These are phyloP conservation scores for Pantala flavescens DNA, from an alignment of 1,140 invertebrate genomes.

Conservation along the genomic window DNA sequence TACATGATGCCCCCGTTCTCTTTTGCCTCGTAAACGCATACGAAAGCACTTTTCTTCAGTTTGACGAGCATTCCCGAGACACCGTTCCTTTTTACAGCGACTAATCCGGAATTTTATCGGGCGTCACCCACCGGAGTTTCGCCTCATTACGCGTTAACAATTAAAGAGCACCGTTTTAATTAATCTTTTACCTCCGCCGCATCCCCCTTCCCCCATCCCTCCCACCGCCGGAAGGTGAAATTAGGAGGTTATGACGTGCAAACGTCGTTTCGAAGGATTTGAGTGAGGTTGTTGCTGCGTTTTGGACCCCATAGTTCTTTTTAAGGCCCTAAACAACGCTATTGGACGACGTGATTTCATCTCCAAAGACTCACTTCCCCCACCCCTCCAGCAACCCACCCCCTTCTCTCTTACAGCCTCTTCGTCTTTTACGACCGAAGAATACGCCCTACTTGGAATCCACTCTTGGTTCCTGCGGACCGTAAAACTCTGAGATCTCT, in stretches of 20 bases:
- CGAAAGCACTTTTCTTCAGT: too few species aligned
- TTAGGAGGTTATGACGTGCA: not conserved
- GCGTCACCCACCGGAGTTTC: not conserved
- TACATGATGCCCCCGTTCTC: too few species aligned
- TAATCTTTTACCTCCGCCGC: not conserved
- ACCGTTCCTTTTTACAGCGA: too few species aligned
- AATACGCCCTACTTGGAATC: slow-evolving; percentile 8
- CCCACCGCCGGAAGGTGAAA: not conserved
- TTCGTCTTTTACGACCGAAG: slow-evolving; percentile 2
- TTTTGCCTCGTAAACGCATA: too few species aligned
- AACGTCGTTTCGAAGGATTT: not conserved
- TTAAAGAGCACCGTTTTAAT: not conserved
- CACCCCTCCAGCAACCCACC: not conserved
- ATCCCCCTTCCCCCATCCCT: not conserved
- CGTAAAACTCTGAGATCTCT: not conserved
- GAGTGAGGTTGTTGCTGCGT: not conserved
- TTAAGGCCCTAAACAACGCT: slow-evolving; percentile 2
- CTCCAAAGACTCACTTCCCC: not conserved
- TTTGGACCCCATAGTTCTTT: not conserved
- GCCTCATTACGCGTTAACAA: not conserved
- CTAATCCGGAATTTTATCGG: too few species aligned
- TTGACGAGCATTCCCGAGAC: too few species aligned
- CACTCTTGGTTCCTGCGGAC: slow-evolving; percentile 2
- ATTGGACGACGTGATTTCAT: not conserved
- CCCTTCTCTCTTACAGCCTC: not conserved